Evolutionary conservation across 1,140 invertebrate genomes (phyloP).

Genomic region (Alviniconcha marisindica): DNA sequence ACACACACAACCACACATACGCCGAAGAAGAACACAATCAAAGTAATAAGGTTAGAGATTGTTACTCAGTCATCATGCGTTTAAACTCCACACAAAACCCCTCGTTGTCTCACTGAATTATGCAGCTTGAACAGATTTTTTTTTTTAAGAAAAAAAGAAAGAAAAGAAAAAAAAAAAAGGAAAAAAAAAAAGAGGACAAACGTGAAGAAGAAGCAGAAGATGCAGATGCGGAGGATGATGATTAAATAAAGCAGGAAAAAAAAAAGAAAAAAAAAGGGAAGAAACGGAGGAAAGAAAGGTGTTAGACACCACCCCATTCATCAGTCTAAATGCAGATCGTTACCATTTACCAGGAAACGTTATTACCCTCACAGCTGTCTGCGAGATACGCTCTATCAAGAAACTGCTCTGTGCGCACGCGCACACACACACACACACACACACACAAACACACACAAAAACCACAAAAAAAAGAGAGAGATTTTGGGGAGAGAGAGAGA

Average conservation of each 20-base stretch:
- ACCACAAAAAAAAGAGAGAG: background rate
- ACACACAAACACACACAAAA: background rate
- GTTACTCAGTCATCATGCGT: too few species aligned
- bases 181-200: background rate
- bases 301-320: background rate
- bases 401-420: too few species aligned
- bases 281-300: background rate
- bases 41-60: too few species aligned
- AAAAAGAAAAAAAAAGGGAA: background rate
- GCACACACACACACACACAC: background rate
- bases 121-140: too few species aligned
- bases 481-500: background rate
- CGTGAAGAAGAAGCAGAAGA: background rate
- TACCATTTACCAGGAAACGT: background rate
- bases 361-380: too few species aligned
- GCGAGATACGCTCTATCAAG: too few species aligned
- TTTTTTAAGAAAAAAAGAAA: too few species aligned
- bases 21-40: too few species aligned
- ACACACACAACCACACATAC: too few species aligned
- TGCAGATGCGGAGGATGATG: background rate
- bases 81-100: too few species aligned
- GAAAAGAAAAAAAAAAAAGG: background rate
- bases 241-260: background rate
- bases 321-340: too few species aligned
- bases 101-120: too few species aligned